Base-by-base conservation (phyloP, 2,888 invertebrate genomes). In the Diarsia brunnea region DNA sequence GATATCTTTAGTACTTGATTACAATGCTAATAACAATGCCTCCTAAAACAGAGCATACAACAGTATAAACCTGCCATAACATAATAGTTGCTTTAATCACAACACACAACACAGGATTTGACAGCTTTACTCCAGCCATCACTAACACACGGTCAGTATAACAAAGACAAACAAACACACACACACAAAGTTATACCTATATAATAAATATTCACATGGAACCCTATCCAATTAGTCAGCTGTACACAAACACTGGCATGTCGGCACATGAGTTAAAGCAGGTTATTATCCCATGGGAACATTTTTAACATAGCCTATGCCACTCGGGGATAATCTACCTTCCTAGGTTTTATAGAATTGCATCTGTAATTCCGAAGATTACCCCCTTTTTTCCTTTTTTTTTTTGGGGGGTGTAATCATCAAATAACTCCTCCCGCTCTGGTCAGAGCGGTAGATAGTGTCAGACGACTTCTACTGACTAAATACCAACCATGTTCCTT, bases 171-270 rank as follows among this genome's bases (percentile, higher is more conserved):
- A 63, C 31, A 60, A 1, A 69, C 38, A 60, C 4, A 55, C 1
- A 69, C 38, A 55, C 27, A 69, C 45, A 66, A 21, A 70, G 31
- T 45, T 66, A 49, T 16, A 53, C 27, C 2, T 71, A 63, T 64
- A 75, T 65, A 74, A 86, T 78, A 77, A 68, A 77, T 71, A 80
- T 83, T 75, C 66, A 75, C 63, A 75, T 27, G 72, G 61, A 21
- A 67, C 60, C 61, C 53, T 4, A 43, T 69, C 75, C 79, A 84
- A 85, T 82, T 84, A 69, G 69, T 27, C 27, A 27, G 58, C 19
- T 58, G 58, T 24, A 55, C 24, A 55, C 55, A 55, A 55, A 55
- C 55, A 14, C 24, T 55, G 55, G 24, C 24, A 7, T 14, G 14
- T 24, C 53, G 53, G 53, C n/a, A 24, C 55, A 24, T 24, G 55